Evolutionary conservation across 2,113 vertebrate species (phyloP).

Genomic region (Speoplatyrhinus poulsoni): DNA sequence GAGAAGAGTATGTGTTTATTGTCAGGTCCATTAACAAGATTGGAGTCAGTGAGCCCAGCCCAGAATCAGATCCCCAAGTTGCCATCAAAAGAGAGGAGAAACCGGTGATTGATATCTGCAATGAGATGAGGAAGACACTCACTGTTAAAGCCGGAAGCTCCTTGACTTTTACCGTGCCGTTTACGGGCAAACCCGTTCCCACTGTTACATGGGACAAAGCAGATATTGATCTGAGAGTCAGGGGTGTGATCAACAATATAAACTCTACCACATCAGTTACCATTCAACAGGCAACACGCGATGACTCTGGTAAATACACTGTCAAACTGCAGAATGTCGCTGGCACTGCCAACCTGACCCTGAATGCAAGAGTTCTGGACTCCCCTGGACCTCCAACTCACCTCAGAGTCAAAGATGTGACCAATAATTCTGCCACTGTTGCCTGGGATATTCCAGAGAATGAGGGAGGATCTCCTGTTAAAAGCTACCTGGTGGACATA

Average conservation of each 20-base stretch:
- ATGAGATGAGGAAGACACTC: slow-evolving; percentile 93
- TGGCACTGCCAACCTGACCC: slow-evolving; percentile 85
- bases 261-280: slow-evolving; percentile 79
- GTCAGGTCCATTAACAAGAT: slow-evolving; percentile 93
- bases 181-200: slow-evolving; percentile 90
- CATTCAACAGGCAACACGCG: slow-evolving; percentile 89
- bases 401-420: slow-evolving; percentile 85
- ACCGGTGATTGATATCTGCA: slow-evolving; percentile 88
- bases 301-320: slow-evolving; percentile 93
- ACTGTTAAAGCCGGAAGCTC: slow-evolving; percentile 89
- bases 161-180: slow-evolving; percentile 92
- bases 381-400: slow-evolving; percentile 89
- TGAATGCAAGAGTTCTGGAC: slow-evolving; percentile 93
- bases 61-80: slow-evolving; percentile 84
- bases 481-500: slow-evolving; percentile 92
- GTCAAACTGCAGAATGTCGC: slow-evolving; percentile 88
- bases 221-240: slow-evolving; percentile 87
- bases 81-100: slow-evolving; percentile 94
- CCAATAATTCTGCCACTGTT: slow-evolving; percentile 87
- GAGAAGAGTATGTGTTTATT: slow-evolving; percentile 87
- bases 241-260: slow-evolving; percentile 87
- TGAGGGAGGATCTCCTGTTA: slow-evolving; percentile 92
- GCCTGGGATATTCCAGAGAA: slow-evolving; percentile 97
- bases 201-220: slow-evolving; percentile 91
- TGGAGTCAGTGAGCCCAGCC: slow-evolving; percentile 90